Base-by-base conservation (phyloP, 2,113 vertebrate genomes). In the Mormyrus lacerda region DNA sequence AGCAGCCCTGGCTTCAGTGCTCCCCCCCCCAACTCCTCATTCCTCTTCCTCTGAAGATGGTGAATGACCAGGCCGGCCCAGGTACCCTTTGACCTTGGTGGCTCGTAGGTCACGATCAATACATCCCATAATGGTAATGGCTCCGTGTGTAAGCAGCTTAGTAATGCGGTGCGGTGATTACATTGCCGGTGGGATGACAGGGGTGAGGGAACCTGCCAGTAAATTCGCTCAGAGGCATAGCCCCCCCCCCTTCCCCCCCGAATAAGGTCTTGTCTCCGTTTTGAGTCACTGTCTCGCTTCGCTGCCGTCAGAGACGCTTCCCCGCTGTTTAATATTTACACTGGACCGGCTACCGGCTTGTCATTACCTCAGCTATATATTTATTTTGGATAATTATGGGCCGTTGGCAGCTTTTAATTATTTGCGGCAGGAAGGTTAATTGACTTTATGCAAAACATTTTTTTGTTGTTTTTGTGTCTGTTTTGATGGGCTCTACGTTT, bases 371-470 rank as follows among this genome's bases (percentile, higher is more conserved):
- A 11, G 82, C 39, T 84, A 45, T 45, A 47, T 47, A 84, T 84
- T 84, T 10, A 84, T 84, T 84, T 45, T n/a, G 44, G 44, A 84
- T 47, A 45, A 45, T 44, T 47, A 45, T 21, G 8, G 39, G 82
- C 35, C 6, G 42, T 45, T 84, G 82, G 39, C 82, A 84, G 39
- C 82, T 47, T 84, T 84, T 84, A 58, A 19, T 82, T 85, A 44
- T 69, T 42, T 45, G 51, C 27, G 13, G 50, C 47, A 55, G 88
- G 45, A 44, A 85, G 82, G 51, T 89, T 89, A 89, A 89, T 85
- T 85, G 89, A 89, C 13, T 85, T 89, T 89, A 85, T 85, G 89
- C 89, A 61, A 61, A 89, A 85, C 51, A 45, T 42, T 55, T 39
- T 55, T 83, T 76, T 89, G 73, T 53, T 84, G 83, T 84, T 44